Conservation (phyloP, 2,113 vertebrate genomes). For the Brachyhypopomus occidentalis region DNA sequence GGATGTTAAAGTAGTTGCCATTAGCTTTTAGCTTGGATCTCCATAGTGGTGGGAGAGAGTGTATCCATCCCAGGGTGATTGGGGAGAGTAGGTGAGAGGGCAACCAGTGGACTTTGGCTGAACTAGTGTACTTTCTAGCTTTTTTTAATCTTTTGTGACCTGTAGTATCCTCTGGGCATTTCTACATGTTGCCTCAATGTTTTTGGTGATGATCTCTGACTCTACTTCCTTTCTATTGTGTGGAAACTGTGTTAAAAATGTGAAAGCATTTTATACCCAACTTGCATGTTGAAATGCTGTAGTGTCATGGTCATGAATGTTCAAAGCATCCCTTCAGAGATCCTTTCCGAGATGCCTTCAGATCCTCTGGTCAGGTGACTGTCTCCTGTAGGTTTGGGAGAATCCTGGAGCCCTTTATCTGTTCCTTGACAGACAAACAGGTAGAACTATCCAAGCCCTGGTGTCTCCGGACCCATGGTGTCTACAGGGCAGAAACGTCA, state of each 20-base stretch:
- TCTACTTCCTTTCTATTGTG: neutral
- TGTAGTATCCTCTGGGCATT: neutral
- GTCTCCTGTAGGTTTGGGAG: too few relatives aligned
- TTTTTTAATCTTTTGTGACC: neutral
- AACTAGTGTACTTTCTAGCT: neutral
- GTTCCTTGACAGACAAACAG: neutral
- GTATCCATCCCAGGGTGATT: neutral
- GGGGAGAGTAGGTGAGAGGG: neutral
- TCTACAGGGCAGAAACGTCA: neutral
- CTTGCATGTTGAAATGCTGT: too few relatives aligned
- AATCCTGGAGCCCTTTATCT: neutral
- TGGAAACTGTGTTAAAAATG: too few relatives aligned
- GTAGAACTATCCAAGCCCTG: neutral
- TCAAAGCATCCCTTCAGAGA: too few relatives aligned
- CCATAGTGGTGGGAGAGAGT: neutral
- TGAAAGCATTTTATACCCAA: neutral
- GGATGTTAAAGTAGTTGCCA: neutral
- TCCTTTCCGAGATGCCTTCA: too few relatives aligned
- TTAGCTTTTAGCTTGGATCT: neutral
- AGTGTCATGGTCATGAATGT: too few relatives aligned
- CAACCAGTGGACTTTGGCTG: neutral
- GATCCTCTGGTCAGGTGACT: too few relatives aligned
- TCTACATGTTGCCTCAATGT: neutral
- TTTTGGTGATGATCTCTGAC: constrained; percentile 1
- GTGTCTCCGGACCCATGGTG: neutral